Percentiles rank a stretch among this genome's conserved stretches.
These are phyloP conservation scores for Zaprionus camerounensis DNA, from an alignment of 1,140 invertebrate species.

Conservation along the genomic window DNA sequence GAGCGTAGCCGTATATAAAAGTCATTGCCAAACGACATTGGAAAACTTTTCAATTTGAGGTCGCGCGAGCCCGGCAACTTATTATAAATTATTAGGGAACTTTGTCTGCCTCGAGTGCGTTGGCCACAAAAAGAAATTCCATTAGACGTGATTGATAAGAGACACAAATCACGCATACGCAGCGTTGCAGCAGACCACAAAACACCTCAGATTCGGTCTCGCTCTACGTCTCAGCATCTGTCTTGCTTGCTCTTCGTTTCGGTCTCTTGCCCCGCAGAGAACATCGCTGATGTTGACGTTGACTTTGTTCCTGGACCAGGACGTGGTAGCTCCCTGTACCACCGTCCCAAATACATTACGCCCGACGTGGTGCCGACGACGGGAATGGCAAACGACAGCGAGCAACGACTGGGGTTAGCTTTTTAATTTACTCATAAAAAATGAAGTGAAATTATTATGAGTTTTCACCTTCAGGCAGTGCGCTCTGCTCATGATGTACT, in stretches of 20 bases:
- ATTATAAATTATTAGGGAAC: constrained; percentile 79
- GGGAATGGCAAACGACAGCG: constrained; percentile 25
- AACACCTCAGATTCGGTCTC: constrained; percentile 16
- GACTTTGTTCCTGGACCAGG: not conserved
- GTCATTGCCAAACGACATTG: constrained; percentile 52
- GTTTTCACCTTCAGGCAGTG: constrained; percentile 39
- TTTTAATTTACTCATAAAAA: constrained; percentile 75
- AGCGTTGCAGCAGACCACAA: constrained; percentile 40
- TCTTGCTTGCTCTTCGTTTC: not conserved
- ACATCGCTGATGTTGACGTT: not conserved
- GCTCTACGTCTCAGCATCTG: not conserved
- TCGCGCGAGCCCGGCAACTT: constrained; percentile 57
- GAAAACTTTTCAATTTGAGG: constrained; percentile 78
- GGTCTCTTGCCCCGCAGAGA: not conserved
- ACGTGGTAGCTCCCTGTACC: not conserved
- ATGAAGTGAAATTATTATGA: constrained; percentile 63
- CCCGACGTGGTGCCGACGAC: constrained; percentile 7
- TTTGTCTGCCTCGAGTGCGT: constrained; percentile 67
- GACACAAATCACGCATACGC: constrained; percentile 80
- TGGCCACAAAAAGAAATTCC: constrained; percentile 61
- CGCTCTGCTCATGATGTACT: constrained; percentile 35
- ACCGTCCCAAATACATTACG: not conserved
- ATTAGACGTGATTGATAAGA: constrained; percentile 82
- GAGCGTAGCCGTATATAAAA: constrained; percentile 14
- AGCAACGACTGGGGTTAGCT: constrained; percentile 38